Conservation (phyloP, 2,888 invertebrate species). For the Volucella inanis region DNA sequence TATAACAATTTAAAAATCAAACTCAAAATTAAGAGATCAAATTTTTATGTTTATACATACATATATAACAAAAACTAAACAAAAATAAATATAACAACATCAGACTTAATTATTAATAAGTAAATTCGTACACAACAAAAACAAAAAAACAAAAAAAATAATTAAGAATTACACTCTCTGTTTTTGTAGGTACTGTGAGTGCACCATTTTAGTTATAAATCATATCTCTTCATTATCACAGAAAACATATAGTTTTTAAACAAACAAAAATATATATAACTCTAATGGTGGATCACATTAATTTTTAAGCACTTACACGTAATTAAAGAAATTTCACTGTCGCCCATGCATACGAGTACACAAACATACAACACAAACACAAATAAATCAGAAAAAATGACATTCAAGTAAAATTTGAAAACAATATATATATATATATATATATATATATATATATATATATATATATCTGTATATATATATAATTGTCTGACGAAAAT, state of each 20-base stretch:
- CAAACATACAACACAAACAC: not conserved
- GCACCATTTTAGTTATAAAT: slow-evolving; percentile 42
- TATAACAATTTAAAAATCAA: slow-evolving; percentile 30
- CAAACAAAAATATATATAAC: not conserved
- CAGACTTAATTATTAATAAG: slow-evolving; percentile 14
- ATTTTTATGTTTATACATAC: slow-evolving; percentile 63
- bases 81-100: slow-evolving; percentile 7
- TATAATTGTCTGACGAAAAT: no score
- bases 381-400: slow-evolving; percentile 1
- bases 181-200: slow-evolving; percentile 1
- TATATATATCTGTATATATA: not conserved
- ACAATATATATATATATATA: slow-evolving; percentile 1
- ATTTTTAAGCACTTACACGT: slow-evolving; percentile 39
- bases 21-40: slow-evolving; percentile 29
- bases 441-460: not conserved
- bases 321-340: slow-evolving; percentile 3
- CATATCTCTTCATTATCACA: slow-evolving; percentile 57
- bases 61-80: not conserved
- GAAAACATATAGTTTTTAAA: slow-evolving; percentile 28
- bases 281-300: not conserved
- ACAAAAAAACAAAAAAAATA: not conserved
- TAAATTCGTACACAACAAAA: slow-evolving; percentile 6
- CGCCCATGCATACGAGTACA: slow-evolving; percentile 25
- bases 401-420: slow-evolving; percentile 13
- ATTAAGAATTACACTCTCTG: not conserved